Evolutionary conservation across 2,888 invertebrate species (phyloP).

Genomic region (Lepidonotus clava): DNA sequence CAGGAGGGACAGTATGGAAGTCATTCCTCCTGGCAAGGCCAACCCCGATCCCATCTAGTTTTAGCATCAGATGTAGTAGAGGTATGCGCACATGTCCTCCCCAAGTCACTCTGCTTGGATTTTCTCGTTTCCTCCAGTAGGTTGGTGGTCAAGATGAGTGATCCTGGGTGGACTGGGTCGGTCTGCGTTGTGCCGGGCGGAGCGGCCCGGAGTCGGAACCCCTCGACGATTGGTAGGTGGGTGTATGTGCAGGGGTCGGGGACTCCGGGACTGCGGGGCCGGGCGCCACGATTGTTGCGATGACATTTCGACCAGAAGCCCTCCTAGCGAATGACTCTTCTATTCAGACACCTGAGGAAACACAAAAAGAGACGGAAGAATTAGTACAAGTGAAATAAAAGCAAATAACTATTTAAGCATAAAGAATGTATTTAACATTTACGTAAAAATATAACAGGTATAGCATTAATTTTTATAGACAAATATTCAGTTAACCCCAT

Average conservation of each 20-base stretch:
- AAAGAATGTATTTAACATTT: not conserved
- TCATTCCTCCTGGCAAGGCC: too few relatives aligned
- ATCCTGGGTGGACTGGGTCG: too few relatives aligned
- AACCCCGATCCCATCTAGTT: too few relatives aligned
- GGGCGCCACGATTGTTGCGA: not conserved
- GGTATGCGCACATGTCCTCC: too few relatives aligned
- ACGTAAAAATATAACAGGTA: not conserved
- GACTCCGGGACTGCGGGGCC: not conserved
- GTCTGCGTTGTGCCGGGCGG: too few relatives aligned
- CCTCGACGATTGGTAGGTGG: not conserved
- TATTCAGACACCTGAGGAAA: not conserved
- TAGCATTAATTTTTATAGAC: too few relatives aligned
- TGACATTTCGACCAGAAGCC: conserved; percentile 1
- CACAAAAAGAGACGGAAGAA: not conserved
- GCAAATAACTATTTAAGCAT: not conserved
- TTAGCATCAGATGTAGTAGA: too few relatives aligned
- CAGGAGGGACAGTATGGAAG: too few relatives aligned
- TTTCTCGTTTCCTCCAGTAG: too few relatives aligned
- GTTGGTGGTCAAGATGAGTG: too few relatives aligned
- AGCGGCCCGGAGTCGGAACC: not conserved
- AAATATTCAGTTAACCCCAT: not conserved
- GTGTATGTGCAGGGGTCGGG: not conserved
- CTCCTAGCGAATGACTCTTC: conserved; percentile 3
- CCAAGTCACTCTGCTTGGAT: too few relatives aligned
- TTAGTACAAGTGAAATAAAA: not conserved